Conservation (phyloP, 2,888 invertebrate species). For the Hecatera dysodea region DNA sequence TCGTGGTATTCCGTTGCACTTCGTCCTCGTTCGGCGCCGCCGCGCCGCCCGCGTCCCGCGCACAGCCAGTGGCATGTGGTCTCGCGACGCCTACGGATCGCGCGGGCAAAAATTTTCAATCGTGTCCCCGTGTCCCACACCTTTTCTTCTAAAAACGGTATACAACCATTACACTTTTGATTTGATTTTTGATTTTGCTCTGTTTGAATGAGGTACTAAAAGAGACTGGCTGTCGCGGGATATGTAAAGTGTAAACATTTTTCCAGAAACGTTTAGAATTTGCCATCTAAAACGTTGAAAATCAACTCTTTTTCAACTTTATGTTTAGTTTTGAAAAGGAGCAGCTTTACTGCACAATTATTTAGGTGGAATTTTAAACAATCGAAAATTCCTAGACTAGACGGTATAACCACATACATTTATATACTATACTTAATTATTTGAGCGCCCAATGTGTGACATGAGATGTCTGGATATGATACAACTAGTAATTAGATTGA, state of each 20-base stretch:
- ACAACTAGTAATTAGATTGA: slow-evolving; percentile 16
- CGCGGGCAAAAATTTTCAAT: no score
- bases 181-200: no score
- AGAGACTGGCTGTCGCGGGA: not conserved
- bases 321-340: not conserved
- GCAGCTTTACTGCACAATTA: no score
- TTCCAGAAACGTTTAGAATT: not conserved
- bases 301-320: not conserved
- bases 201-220: not conserved
- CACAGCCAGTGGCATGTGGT: no score
- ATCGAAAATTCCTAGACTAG: not conserved
- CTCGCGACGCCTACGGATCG: no score
- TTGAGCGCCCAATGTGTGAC: not conserved
- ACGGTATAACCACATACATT: not conserved
- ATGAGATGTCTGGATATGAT: slow-evolving; percentile 28
- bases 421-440: not conserved
- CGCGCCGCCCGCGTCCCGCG: no score
- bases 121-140: no score
- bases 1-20: no score
- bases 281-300: not conserved
- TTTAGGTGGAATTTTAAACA: not conserved
- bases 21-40: no score
- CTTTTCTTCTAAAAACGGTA: no score
- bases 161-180: no score
- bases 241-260: not conserved